Percentiles rank a stretch among this genome's conserved stretches.
These are phyloP conservation scores for Aphelenchoides fujianensis DNA, from an alignment of 1,140 invertebrate genomes.

Conservation along the genomic window DNA sequence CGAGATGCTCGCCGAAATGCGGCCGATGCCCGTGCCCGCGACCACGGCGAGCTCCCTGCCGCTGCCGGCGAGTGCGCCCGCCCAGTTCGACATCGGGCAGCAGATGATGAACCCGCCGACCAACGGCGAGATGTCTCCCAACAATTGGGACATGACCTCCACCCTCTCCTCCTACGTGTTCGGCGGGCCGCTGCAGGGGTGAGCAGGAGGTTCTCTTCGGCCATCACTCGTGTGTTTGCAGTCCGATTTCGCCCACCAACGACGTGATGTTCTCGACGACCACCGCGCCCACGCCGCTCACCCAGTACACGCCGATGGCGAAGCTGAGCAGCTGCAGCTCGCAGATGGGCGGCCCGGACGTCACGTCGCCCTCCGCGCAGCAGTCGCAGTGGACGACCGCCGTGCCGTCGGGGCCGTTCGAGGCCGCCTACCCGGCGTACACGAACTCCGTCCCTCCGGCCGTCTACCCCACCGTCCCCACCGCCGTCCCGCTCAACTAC, in stretches of 20 bases:
- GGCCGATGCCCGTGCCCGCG: neutral
- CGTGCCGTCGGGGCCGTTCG: neutral
- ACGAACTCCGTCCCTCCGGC: neutral
- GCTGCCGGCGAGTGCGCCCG: neutral
- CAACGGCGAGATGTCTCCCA: constrained; percentile 13
- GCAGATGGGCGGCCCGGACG: neutral
- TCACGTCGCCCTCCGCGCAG: neutral
- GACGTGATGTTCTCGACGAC: constrained; percentile 16
- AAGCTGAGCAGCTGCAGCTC: neutral
- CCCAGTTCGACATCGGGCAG: neutral
- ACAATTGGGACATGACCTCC: constrained; percentile 11
- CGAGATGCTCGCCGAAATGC: constrained; percentile 7
- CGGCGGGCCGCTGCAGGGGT: constrained; percentile 18
- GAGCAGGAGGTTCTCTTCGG: neutral
- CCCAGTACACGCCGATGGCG: neutral
- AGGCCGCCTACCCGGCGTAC: neutral
- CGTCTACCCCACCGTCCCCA: neutral
- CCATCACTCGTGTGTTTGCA: neutral
- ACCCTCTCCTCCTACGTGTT: constrained; percentile 13
- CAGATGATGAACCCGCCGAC: neutral
- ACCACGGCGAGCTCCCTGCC: neutral
- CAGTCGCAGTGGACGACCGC: neutral
- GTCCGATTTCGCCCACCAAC: constrained; percentile 18
- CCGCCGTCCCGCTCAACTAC: neutral
- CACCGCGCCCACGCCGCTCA: neutral